phyloP scores from a whole-genome alignment of 2,113 vertebrate species.

The Polypterus senegalus region DNA sequence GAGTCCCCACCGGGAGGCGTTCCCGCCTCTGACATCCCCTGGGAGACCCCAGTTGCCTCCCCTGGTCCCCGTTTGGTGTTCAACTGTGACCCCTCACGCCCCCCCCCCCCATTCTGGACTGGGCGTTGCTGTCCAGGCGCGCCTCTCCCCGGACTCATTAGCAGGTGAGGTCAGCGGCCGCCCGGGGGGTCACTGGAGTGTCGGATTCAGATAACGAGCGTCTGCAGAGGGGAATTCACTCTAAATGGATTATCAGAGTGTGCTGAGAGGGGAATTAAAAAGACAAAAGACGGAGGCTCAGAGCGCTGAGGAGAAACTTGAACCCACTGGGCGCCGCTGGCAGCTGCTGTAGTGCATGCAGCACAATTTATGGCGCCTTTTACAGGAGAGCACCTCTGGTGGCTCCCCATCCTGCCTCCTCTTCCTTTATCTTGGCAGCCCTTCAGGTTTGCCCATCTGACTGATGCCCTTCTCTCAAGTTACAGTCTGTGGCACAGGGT shows the following conservation, averaged over 20 bases:
- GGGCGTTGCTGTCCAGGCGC: slow-evolving; percentile 9
- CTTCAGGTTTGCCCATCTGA: no score
- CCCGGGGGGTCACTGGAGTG: slow-evolving; percentile 33
- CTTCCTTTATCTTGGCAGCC: no score
- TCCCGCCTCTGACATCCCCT: slow-evolving; percentile 22
- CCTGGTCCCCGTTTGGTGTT: slow-evolving; percentile 20
- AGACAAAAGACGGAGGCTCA: no score
- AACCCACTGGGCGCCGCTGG: no score
- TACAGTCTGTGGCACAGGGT: no score
- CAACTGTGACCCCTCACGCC: slow-evolving; percentile 25
- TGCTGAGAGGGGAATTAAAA: background rate
- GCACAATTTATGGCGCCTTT: no score
- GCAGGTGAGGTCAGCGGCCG: slow-evolving; percentile 31
- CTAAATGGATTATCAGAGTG: slow-evolving; percentile 9
- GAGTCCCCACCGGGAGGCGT: slow-evolving; percentile 18
- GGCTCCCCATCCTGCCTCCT: no score
- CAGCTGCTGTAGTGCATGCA: no score
- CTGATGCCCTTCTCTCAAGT: no score
- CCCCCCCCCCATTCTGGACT: background rate
- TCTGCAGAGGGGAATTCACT: slow-evolving; percentile 26
- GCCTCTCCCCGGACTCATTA: slow-evolving; percentile 27
- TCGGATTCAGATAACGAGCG: slow-evolving; percentile 37
- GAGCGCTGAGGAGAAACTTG: no score
- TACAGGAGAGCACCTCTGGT: no score
- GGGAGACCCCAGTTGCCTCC: slow-evolving; percentile 13